phyloP scores from a whole-genome alignment of 53 echinoderm and acorn worm species.

The Glandiceps talaboti region DNA sequence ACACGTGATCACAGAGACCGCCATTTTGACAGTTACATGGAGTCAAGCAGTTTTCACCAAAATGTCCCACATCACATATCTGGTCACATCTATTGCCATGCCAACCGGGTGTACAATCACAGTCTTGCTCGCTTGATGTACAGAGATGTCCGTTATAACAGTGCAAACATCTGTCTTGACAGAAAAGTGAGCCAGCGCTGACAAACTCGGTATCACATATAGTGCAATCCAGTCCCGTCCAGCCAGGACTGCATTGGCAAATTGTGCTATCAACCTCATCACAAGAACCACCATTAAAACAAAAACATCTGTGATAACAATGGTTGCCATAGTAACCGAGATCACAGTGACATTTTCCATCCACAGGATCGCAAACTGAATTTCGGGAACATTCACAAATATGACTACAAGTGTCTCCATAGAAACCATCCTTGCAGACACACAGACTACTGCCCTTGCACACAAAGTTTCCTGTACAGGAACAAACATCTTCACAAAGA shows the following conservation, averaged over 20 bases:
- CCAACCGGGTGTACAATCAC: neutral
- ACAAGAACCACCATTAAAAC: neutral
- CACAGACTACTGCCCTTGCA: neutral
- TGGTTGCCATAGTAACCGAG: neutral
- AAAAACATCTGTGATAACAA: neutral
- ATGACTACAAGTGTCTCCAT: neutral
- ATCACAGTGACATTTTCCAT: neutral
- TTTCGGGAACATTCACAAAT: neutral
- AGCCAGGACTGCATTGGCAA: conserved; percentile 31
- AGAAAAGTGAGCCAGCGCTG: neutral
- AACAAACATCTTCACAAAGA: neutral
- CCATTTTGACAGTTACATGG: neutral
- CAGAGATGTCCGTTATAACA: neutral
- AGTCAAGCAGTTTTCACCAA: neutral
- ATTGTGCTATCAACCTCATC: neutral
- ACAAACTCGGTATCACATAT: conserved; percentile 22
- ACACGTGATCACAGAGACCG: conserved; percentile 50
- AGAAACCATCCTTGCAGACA: conserved; percentile 25
- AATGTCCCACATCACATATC: neutral
- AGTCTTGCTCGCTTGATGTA: neutral
- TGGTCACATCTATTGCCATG: neutral
- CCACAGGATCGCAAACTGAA: neutral
- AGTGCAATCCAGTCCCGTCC: conserved; percentile 40
- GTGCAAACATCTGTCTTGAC: neutral
- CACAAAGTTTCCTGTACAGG: neutral